Conservation (phyloP, 2,888 invertebrate genomes). For the Reticulitermes lucifugus region DNA sequence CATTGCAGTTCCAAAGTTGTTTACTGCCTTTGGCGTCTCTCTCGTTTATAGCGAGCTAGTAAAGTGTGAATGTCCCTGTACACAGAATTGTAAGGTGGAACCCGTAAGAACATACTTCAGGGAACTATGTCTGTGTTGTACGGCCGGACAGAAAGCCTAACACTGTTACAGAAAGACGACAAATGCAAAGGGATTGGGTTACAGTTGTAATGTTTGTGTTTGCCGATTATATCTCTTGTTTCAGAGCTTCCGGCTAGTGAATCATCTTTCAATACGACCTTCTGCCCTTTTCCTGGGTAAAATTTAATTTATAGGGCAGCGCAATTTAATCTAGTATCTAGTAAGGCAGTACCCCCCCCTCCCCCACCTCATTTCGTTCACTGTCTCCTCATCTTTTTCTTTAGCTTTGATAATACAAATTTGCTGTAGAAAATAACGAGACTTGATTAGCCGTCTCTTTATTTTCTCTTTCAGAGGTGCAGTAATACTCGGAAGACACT, state of each 20-base stretch:
- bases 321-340: conserved; percentile 31
- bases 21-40: too few species aligned
- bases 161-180: conserved; percentile 20
- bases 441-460: conserved; percentile 25
- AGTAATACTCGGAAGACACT: conserved; percentile 16
- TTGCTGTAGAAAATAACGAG: conserved; percentile 27
- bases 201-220: conserved; percentile 13
- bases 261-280: conserved; percentile 40
- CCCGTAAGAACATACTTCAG: background rate
- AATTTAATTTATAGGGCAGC: conserved; percentile 38
- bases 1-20: too few species aligned
- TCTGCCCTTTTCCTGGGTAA: conserved; percentile 27
- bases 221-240: conserved; percentile 39
- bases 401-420: conserved; percentile 27
- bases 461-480: conserved; percentile 20
- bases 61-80: too few species aligned
- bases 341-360: background rate
- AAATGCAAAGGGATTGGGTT: background rate
- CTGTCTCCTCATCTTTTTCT: background rate
- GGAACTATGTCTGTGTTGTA: background rate
- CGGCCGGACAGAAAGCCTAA: background rate
- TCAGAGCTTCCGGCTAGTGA: conserved; percentile 35
- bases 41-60: too few species aligned
- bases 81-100: background rate
- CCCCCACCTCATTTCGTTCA: background rate